Evolutionary conservation across 2,888 invertebrate species (phyloP), one percentile per base, ranked within the genome.

Genomic region (Koerneria pararmatus): DNA sequence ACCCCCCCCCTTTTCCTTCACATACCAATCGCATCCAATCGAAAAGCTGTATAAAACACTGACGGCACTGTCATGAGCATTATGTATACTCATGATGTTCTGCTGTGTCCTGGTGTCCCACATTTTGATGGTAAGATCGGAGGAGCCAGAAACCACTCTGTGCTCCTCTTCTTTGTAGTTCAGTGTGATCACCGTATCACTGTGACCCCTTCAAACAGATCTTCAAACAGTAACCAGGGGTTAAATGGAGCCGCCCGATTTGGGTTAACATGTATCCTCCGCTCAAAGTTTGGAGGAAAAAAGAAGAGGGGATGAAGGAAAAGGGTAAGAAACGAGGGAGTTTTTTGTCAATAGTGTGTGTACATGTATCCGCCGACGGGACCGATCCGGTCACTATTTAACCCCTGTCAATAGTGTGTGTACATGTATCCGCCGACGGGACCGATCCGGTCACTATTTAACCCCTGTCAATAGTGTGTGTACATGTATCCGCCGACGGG

Each of bases 41-140:
- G n/a, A n/a, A n/a, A n/a, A n/a, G n/a, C n/a, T n/a, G n/a, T 41
- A 11, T 41, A 8, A 41, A 41, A 11, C 6, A 56, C 68, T 51
- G 2, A 87, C 87, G 3, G 86, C 85, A 74, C 86, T 85, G 56
- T 85, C 84, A 71, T 87, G 87, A 2, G 86, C 87, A 54, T 75
- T 75, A 6, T 80, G 75, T 57, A 87, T 73, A 2, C 86, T 87
- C 74, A 83, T 81, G 49, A 84, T 72, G 74, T 86, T 86, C 3
- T 72, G 71, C 27, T 85, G 85, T 34, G 79, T 79, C 29, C 78
- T 79, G 69, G 85, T 82, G 68, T 83, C 84, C 87, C 86, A 87
- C 19, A 86, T 80, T 86, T 86, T 69, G 62, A 86, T 86, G 11
- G 85, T 83, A 70, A 84, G 85, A 74, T 86, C 86, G 69, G 83